Percentiles rank a stretch among this genome's conserved stretches.
Conservation (phyloP, 2,797 vertebrate species). For the Odontamblyopus lacepedii region DNA sequence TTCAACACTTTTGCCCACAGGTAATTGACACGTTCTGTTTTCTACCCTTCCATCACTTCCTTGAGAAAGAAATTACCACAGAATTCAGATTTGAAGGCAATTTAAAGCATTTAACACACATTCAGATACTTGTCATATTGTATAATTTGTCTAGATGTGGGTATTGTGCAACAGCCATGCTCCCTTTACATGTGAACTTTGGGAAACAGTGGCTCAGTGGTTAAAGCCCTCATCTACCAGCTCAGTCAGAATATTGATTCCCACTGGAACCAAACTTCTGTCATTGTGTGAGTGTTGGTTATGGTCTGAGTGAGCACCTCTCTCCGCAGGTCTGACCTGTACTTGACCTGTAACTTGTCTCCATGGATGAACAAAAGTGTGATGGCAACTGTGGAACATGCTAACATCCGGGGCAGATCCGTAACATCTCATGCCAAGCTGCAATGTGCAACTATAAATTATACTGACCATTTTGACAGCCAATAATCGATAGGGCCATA, state of each 20-base stretch:
- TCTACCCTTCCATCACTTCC: slow-evolving; percentile 46
- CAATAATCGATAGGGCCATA: too few relatives aligned
- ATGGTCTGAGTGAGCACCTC: too few relatives aligned
- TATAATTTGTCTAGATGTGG: not conserved
- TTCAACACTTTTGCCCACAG: slow-evolving; percentile 43
- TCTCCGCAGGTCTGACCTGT: not conserved
- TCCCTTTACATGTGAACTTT: too few relatives aligned
- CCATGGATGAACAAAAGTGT: too few relatives aligned
- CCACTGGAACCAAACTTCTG: not conserved
- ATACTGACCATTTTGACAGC: too few relatives aligned
- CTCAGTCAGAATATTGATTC: too few relatives aligned
- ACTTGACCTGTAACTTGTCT: not conserved
- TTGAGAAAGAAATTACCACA: slow-evolving; percentile 61
- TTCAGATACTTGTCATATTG: not conserved
- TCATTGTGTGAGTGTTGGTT: not conserved
- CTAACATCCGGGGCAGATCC: too few relatives aligned
- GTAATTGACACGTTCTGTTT: slow-evolving; percentile 73
- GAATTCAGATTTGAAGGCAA: slow-evolving; percentile 61
- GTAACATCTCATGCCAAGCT: not conserved
- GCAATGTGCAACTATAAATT: not conserved
- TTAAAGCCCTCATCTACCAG: too few relatives aligned
- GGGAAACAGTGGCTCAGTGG: too few relatives aligned
- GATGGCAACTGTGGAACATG: too few relatives aligned
- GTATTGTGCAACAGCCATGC: too few relatives aligned
- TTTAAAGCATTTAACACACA: not conserved